Evolutionary conservation across 2,888 invertebrate species (phyloP).

Genomic region (Entomobrya proxima): DNA sequence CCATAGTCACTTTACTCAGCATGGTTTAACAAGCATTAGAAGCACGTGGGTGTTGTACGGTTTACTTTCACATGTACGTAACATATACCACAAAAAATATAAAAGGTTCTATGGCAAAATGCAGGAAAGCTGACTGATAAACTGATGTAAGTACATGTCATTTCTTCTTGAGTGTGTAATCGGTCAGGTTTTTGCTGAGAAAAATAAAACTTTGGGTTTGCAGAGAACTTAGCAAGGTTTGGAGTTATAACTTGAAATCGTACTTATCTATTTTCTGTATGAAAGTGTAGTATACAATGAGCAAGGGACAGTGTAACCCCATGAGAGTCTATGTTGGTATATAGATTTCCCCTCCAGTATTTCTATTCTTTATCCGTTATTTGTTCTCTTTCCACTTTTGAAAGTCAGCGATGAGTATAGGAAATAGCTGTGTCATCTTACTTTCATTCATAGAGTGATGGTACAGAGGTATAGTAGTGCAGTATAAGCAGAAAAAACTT

Average conservation of each 20-base stretch:
- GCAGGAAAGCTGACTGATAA: slow-evolving; percentile 23
- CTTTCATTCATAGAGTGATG: background rate
- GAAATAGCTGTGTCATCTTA: slow-evolving; percentile 23
- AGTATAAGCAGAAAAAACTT: slow-evolving; percentile 48
- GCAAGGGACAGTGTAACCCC: slow-evolving; percentile 56
- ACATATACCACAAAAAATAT: background rate
- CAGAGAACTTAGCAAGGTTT: slow-evolving; percentile 9
- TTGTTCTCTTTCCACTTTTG: slow-evolving; percentile 54
- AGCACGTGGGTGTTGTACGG: background rate
- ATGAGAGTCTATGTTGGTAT: slow-evolving; percentile 53
- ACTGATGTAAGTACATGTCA: slow-evolving; percentile 58
- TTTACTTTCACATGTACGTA: background rate
- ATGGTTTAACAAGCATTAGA: slow-evolving; percentile 27
- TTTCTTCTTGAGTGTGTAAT: slow-evolving; percentile 65
- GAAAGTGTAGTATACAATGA: background rate
- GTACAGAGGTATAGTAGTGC: background rate
- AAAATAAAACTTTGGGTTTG: too few species aligned
- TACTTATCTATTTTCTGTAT: background rate
- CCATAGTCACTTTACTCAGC: background rate
- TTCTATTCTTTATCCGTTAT: slow-evolving; percentile 35
- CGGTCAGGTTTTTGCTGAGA: slow-evolving; percentile 64
- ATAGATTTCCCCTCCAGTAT: slow-evolving; percentile 48
- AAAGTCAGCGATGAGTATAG: slow-evolving; percentile 48
- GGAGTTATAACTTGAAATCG: background rate
- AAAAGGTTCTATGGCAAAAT: slow-evolving; percentile 1